A percentile compares a stretch with the other conserved stretches of the same genome.
These are phyloP conservation scores for Pygocentrus nattereri DNA, from an alignment of 2,797 vertebrate genomes.

Conservation along the genomic window DNA sequence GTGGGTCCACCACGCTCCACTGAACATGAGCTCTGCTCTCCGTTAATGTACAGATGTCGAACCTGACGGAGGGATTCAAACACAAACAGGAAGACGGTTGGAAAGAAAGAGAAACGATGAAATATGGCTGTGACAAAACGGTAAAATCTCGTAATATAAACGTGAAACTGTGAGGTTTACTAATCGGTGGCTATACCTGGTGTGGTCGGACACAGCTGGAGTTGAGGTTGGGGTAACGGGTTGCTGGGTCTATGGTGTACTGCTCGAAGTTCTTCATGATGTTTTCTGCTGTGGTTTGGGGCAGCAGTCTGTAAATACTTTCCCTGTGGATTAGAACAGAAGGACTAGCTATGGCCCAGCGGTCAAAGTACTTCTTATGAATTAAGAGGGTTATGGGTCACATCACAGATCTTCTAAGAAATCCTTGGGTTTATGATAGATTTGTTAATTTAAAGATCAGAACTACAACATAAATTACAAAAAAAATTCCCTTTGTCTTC, in stretches of 20 bases:
- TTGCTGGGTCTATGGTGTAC: conserved; percentile 91
- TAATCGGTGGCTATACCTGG: conserved; percentile 80
- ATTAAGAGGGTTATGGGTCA: too few species aligned
- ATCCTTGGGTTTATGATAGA: not conserved
- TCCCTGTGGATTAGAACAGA: conserved; percentile 77
- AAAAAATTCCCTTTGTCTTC: not conserved
- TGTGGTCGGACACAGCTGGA: conserved; percentile 88
- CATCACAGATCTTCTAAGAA: not conserved
- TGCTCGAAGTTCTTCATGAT: conserved; percentile 97
- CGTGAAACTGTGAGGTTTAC: not conserved
- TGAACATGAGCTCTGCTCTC: conserved; percentile 74
- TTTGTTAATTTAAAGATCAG: not conserved
- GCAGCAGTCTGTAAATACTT: conserved; percentile 93
- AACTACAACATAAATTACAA: not conserved
- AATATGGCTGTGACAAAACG: not conserved
- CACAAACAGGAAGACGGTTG: too few species aligned
- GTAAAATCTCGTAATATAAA: not conserved
- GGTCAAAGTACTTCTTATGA: not conserved
- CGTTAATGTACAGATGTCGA: conserved; percentile 88
- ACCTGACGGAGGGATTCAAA: conserved; percentile 76
- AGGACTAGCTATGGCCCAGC: not conserved
- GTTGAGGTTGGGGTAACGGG: conserved; percentile 96
- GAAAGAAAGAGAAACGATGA: not conserved
- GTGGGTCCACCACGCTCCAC: conserved; percentile 78
- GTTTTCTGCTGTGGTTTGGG: conserved; percentile 97